phyloP scores from a whole-genome alignment of 2,888 invertebrate genomes.

The Mesochorus sp. region DNA sequence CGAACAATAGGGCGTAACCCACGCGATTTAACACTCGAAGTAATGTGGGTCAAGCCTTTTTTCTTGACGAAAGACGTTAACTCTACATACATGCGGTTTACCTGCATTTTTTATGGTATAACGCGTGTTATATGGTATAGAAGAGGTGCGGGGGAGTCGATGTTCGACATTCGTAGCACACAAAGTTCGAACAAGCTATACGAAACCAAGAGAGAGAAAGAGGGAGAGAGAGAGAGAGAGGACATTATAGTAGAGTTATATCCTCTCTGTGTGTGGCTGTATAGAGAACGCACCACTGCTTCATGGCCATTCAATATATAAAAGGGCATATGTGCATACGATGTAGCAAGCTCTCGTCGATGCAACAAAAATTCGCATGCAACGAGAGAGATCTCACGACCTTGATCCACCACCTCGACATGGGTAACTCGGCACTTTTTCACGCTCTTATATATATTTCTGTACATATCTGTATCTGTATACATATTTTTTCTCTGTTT shows the following conservation, averaged over 20 bases:
- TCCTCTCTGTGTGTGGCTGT: conserved; percentile 3
- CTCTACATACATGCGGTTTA: conserved; percentile 11
- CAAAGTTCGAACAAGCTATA: conserved; percentile 9
- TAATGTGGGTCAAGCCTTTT: conserved; percentile 18
- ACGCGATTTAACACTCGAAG: conserved; percentile 10
- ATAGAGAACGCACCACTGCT: conserved; percentile 54
- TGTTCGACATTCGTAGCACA: conserved; percentile 52
- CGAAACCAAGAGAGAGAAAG: not conserved
- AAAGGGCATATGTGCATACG: conserved; percentile 5
- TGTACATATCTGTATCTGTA: not conserved
- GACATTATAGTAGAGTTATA: conserved; percentile 16
- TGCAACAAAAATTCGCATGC: conserved; percentile 51
- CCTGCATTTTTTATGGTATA: conserved; percentile 6
- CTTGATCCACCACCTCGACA: conserved; percentile 59
- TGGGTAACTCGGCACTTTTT: conserved; percentile 40
- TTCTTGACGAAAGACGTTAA: not conserved
- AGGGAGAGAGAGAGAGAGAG: conserved; percentile 8
- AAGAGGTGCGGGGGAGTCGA: conserved; percentile 30
- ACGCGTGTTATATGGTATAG: conserved; percentile 13
- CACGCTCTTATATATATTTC: conserved; percentile 3
- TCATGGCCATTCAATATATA: conserved; percentile 58
- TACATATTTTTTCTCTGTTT: conserved; percentile 4
- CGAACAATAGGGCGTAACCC: conserved; percentile 9
- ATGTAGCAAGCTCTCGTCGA: conserved; percentile 40
- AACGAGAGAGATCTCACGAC: conserved; percentile 58